Percentiles rank a stretch among this genome's conserved stretches.
These are phyloP conservation scores for Alosa alosa DNA, from an alignment of 2,113 vertebrate species.

Conservation along the genomic window DNA sequence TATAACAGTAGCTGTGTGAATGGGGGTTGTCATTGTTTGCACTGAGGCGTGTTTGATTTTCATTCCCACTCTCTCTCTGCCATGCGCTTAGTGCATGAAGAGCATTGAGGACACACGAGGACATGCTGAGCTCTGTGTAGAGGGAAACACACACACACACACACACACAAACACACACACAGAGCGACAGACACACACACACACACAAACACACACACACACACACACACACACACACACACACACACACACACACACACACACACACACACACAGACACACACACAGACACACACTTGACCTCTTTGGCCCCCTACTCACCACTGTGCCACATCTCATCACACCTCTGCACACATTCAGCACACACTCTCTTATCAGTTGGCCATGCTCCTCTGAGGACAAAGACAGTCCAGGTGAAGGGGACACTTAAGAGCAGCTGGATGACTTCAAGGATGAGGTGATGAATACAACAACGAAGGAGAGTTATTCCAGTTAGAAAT, in stretches of 20 bases:
- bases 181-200: no score
- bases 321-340: not conserved
- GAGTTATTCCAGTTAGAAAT: no score
- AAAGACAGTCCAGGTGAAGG: not conserved
- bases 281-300: constrained; percentile 9
- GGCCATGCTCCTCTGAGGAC: not conserved
- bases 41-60: not conserved
- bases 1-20: not conserved
- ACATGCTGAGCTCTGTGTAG: not conserved
- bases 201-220: not conserved
- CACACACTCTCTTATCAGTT: not conserved
- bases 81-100: not conserved
- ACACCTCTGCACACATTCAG: no score
- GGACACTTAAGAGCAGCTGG: not conserved
- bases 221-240: constrained; percentile 26
- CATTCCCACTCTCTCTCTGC: not conserved
- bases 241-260: not conserved
- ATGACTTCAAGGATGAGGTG: not conserved
- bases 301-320: not conserved
- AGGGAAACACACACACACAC: constrained; percentile 1
- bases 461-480: not conserved
- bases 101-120: not conserved
- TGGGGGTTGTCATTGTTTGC: not conserved
- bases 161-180: constrained; percentile 18
- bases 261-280: constrained; percentile 25